Evolutionary conservation across 1,140 invertebrate species (phyloP), one percentile per base, ranked within the genome.

Genomic region (Brachionus koreanus): DNA sequence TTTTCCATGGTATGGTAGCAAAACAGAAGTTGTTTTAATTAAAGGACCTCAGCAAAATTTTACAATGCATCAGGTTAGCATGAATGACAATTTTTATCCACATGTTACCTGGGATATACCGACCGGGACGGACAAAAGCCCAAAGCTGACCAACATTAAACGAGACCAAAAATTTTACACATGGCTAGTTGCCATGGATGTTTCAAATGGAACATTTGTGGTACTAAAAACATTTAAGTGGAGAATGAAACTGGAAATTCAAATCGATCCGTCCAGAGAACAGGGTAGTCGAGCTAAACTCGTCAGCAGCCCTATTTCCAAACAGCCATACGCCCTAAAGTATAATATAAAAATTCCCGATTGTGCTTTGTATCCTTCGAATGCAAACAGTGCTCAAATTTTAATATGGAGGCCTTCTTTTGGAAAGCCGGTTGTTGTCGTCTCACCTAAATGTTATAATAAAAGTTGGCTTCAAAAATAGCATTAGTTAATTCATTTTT

Each of bases 11-110:
- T 89, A 89, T 67, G 88, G 88, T 3, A 87, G 86, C 2, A 84
- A 86, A 9, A 87, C 87, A 61, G 87, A 89, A 83, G 87, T 87
- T 0, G 85, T 85, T 5, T 85, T 85, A 6, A 86, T 89, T 61
- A 84, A 87, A 67, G 87, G 87, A 13, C 87, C 87, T 2, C 87
- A 86, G 63, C 84, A 85, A 39, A 85, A 85, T 72, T 85, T 85
- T 79, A 85, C 87, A 52, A 85, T 84, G 12, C 85, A 87, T 29
- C 86, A 85, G 0, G 85, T 89, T 9, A 86, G 85, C 63, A 88
- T 89, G 87, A 88, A 87, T 83, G 88, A 89, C 84, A 88, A 88
- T 84, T 89, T 89, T 85, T 87, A 88, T 84, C 88, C 88, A n/a
- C 86, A 88, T 83, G 86, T 89, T n/a, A 88, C 88, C 6, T 88